phyloP scores from a whole-genome alignment of 2,797 vertebrate species.

The Gouania willdenowi region DNA sequence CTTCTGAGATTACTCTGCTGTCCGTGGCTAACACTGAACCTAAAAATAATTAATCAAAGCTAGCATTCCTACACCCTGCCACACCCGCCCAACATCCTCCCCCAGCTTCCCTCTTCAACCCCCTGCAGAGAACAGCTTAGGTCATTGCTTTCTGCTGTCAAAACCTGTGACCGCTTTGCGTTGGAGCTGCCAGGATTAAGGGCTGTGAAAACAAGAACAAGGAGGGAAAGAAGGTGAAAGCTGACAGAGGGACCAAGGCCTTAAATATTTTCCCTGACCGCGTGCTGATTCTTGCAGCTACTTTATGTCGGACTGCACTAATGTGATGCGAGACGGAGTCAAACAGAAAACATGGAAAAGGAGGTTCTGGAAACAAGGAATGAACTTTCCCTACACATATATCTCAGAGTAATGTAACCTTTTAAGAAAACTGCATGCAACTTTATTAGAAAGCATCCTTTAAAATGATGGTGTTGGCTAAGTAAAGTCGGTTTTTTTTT shows the following conservation, averaged over 20 bases:
- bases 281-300: slow-evolving; percentile 68
- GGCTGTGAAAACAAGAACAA: slow-evolving; percentile 68
- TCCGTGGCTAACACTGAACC: slow-evolving; percentile 33
- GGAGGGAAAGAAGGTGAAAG: slow-evolving; percentile 63
- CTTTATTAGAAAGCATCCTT: too few species aligned
- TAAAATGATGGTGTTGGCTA: too few species aligned
- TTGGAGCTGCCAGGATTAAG: slow-evolving; percentile 62
- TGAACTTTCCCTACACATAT: slow-evolving; percentile 6
- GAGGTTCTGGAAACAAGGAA: slow-evolving; percentile 9
- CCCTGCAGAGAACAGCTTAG: slow-evolving; percentile 62
- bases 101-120: slow-evolving; percentile 30
- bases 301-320: slow-evolving; percentile 59
- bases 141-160: slow-evolving; percentile 75
- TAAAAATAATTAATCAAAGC: too few species aligned
- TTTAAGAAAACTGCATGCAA: too few species aligned
- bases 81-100: slow-evolving; percentile 25
- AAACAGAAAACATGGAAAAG: slow-evolving; percentile 53
- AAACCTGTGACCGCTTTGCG: slow-evolving; percentile 69
- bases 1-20: too few species aligned
- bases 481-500: too few species aligned
- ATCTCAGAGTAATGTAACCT: too few species aligned
- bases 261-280: slow-evolving; percentile 68
- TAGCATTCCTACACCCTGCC: slow-evolving; percentile 41
- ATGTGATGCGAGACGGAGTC: slow-evolving; percentile 54
- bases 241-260: slow-evolving; percentile 66